These are phyloP conservation scores for Spilarctia lutea DNA, from an alignment of 2,888 invertebrate genomes.

Conservation along the genomic window DNA sequence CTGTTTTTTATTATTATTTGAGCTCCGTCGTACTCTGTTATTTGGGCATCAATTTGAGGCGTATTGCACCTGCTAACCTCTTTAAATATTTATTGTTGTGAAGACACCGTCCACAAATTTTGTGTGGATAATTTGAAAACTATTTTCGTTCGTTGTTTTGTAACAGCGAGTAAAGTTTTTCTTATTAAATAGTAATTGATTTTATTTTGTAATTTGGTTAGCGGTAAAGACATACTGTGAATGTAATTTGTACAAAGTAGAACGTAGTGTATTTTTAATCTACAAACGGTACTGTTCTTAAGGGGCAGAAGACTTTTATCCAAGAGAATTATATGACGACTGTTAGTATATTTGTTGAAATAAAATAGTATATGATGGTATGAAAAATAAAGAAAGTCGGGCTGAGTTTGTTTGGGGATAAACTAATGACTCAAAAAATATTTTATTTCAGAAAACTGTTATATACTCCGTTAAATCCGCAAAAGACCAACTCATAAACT, in stretches of 20 bases:
- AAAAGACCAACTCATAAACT: too few relatives aligned
- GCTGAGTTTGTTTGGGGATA: not conserved
- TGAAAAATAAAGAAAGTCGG: not conserved
- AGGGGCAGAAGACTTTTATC: not conserved
- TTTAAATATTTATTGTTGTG: conserved; percentile 81
- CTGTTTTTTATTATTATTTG: conserved; percentile 71
- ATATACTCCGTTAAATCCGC: too few relatives aligned
- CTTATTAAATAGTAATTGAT: conserved; percentile 35
- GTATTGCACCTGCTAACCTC: conserved; percentile 81
- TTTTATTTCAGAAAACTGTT: too few relatives aligned
- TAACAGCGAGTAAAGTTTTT: conserved; percentile 52
- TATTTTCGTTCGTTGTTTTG: conserved; percentile 57
- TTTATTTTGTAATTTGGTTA: conserved; percentile 16
- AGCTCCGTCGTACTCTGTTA: conserved; percentile 73
- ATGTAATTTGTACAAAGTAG: not conserved
- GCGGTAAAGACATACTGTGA: not conserved
- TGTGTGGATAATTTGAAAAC: conserved; percentile 66
- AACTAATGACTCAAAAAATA: not conserved
- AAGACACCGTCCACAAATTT: conserved; percentile 61
- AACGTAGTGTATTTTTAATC: not conserved
- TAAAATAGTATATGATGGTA: not conserved
- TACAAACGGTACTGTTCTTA: not conserved
- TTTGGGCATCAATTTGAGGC: conserved; percentile 77
- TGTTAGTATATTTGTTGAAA: not conserved
- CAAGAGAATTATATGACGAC: not conserved